Percentiles rank a stretch among this genome's conserved stretches.
These are phyloP conservation scores for Bibio marci DNA, from an alignment of 2,888 invertebrate genomes.

Conservation along the genomic window DNA sequence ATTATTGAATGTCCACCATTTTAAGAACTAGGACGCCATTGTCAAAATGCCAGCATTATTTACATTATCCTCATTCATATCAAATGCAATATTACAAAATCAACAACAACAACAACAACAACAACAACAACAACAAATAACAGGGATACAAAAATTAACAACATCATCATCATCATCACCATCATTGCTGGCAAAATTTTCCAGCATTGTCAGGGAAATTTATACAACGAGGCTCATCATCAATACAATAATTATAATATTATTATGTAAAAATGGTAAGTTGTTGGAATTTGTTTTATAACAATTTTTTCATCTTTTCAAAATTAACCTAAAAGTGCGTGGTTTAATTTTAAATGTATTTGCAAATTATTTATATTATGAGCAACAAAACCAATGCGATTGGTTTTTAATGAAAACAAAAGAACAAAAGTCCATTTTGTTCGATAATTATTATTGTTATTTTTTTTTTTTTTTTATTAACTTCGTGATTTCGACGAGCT, in stretches of 20 bases:
- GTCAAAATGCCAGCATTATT: slow-evolving; percentile 2
- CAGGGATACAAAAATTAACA: background rate
- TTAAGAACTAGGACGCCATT: slow-evolving; percentile 14
- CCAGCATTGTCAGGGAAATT: slow-evolving; percentile 10
- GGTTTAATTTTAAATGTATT: no score
- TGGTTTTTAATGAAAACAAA: no score
- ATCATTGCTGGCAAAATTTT: slow-evolving; percentile 6
- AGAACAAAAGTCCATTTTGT: no score
- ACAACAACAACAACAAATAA: background rate
- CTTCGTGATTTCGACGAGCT: no score
- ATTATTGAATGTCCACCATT: slow-evolving; percentile 22
- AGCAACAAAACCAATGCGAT: no score
- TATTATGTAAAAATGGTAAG: slow-evolving; percentile 1
- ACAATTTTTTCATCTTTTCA: no score
- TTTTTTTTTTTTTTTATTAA: no score
- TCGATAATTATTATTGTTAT: no score
- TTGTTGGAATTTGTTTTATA: background rate
- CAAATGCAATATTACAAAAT: background rate
- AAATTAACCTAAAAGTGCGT: no score
- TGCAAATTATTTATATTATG: no score
- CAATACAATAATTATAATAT: background rate
- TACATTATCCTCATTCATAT: background rate
- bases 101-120: background rate
- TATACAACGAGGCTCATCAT: slow-evolving; percentile 5
- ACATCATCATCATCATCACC: slow-evolving; percentile 1